Evolutionary conservation across 2,888 invertebrate genomes (phyloP).

Genomic region (Gasteruption jaculator): DNA sequence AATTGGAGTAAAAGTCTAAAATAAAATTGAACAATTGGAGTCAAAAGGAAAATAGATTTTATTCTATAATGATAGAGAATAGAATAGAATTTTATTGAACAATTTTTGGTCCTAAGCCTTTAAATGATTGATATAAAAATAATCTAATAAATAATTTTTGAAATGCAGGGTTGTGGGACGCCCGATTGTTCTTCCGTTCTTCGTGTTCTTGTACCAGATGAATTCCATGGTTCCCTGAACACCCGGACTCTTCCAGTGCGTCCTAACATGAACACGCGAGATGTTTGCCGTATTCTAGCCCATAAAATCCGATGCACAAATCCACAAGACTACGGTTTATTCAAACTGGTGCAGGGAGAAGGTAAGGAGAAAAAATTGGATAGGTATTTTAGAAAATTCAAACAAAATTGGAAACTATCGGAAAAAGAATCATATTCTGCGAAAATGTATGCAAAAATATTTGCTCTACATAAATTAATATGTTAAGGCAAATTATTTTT

Average conservation of each 20-base stretch:
- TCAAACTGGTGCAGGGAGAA: slow-evolving; percentile 84
- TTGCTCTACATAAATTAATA: no score
- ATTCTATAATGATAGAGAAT: no score
- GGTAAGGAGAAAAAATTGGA: slow-evolving; percentile 55
- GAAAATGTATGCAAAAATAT: no score
- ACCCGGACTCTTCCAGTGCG: slow-evolving; percentile 89
- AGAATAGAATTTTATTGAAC: no score
- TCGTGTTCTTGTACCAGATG: slow-evolving; percentile 90
- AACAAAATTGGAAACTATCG: not conserved
- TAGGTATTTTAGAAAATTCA: not conserved
- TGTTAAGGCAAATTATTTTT: no score
- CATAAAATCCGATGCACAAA: slow-evolving; percentile 94
- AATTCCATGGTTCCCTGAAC: slow-evolving; percentile 85
- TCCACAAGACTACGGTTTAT: slow-evolving; percentile 93
- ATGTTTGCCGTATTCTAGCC: slow-evolving; percentile 91
- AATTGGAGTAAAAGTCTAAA: no score
- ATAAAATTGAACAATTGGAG: no score
- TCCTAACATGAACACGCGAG: slow-evolving; percentile 88
- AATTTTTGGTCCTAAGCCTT: no score
- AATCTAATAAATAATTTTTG: no score
- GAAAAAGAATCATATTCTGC: slow-evolving; percentile 2
- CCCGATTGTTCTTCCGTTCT: slow-evolving; percentile 69
- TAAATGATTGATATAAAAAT: no score
- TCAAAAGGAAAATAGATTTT: no score
- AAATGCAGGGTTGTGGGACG: slow-evolving; percentile 51